Conservation (phyloP, 1,140 invertebrate genomes). For the Drosophila repleta region DNA sequence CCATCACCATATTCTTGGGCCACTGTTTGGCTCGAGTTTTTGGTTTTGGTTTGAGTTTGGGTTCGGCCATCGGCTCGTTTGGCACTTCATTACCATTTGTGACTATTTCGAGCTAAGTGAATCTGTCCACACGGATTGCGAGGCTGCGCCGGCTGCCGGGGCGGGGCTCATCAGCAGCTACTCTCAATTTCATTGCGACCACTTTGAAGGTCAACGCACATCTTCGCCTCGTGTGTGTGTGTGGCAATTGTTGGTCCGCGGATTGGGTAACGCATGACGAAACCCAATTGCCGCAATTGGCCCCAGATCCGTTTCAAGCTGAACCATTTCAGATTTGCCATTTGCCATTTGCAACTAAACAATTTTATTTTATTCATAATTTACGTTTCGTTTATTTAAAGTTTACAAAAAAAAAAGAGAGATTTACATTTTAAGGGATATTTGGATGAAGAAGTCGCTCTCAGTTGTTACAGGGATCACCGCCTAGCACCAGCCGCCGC, state of each 20-base stretch:
- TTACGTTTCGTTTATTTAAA: constrained; percentile 30
- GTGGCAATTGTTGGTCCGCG: constrained; percentile 12
- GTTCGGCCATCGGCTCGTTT: constrained; percentile 20
- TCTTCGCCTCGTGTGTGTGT: not conserved
- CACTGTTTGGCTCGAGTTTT: constrained; percentile 5
- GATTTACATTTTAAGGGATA: constrained; percentile 7
- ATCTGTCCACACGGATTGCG: constrained; percentile 28
- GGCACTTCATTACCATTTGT: constrained; percentile 46
- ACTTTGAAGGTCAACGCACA: constrained; percentile 29
- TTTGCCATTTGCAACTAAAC: not conserved
- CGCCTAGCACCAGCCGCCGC: constrained; percentile 44
- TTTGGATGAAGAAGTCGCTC: constrained; percentile 1
- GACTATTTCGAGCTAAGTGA: constrained; percentile 40
- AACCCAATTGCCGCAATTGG: constrained; percentile 14
- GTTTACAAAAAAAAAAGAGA: constrained; percentile 20
- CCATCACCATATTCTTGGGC: constrained; percentile 43
- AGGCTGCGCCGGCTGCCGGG: not conserved
- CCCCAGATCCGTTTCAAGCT: not conserved
- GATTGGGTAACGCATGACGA: constrained; percentile 23
- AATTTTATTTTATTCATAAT: not conserved
- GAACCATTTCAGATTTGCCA: no score
- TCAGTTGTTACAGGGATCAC: constrained; percentile 1
- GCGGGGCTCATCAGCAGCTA: not conserved
- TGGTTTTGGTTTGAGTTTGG: no score
- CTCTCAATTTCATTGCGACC: constrained; percentile 9